Evolutionary conservation across 2,113 vertebrate genomes (phyloP), one percentile per base, ranked within the genome.

Genomic region (Dinomys branickii): DNA sequence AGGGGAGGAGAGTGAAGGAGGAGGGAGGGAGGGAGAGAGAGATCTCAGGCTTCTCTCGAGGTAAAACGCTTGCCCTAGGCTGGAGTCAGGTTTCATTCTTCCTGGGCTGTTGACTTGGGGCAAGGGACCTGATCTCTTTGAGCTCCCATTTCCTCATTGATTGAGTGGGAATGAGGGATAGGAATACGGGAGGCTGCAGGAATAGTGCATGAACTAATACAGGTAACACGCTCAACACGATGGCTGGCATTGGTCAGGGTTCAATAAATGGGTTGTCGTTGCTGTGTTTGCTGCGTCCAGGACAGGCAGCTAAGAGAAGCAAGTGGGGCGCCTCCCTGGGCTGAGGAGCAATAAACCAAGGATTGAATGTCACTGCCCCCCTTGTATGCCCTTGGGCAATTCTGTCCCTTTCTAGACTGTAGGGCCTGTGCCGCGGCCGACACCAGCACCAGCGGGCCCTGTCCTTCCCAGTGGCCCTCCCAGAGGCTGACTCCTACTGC

Each of bases 11-110:
- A 4, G 26, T 9, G 11, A 33, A 65, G 11, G 10, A 38, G 10
- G 8, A 22, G 35, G 16, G 3, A 6, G 67, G 6, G 67, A 20
- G 6, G 0, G 5, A 7, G 17, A 19, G 2, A 5, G 20, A 35
- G 5, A 41, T 47, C 73, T 75, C 73, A 47, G 73, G 44, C 61
- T 77, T 17, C 41, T 58, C 38, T 83, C 0, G 3, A 41, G 20
- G 16, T 7, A 14, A 75, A 71, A 35, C 26, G n/a, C 73, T 59
- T 77, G 82, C 78, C 38, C 33, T 10, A 78, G 84, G 61, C 54
- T 14, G 5, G 59, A 58, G 69, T 58, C 38, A 52, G 33, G 3
- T 50, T 28, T 58, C 47, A 20, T 22, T 88, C 50, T 75, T 80
- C 16, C 35, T 35, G 38, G 22, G 65, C 17, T 10, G 17, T 85